These are phyloP conservation scores for Entomobrya multifasciata DNA, from an alignment of 2,888 invertebrate genomes.

Conservation along the genomic window DNA sequence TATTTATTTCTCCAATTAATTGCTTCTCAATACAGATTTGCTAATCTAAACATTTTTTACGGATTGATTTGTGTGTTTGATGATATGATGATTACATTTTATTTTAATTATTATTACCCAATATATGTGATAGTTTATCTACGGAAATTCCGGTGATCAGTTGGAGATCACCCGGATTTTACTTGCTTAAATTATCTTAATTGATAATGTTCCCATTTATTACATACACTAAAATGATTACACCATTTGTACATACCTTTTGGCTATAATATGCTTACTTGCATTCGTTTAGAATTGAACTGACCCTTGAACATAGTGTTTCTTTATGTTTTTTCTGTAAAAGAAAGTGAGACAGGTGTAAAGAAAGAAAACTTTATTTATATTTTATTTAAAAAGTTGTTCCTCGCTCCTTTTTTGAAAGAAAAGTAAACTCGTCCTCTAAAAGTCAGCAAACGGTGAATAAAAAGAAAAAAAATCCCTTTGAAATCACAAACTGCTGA, in stretches of 20 bases:
- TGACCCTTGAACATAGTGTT: too few species aligned
- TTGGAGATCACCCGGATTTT: not conserved
- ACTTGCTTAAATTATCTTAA: slow-evolving; percentile 32
- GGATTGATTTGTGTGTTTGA: not conserved
- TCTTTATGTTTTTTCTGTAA: slow-evolving; percentile 1
- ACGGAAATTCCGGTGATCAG: not conserved
- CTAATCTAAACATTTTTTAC: not conserved
- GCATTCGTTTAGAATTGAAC: too few species aligned
- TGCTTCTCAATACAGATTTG: too few species aligned
- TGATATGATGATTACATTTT: not conserved
- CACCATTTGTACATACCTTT: too few species aligned
- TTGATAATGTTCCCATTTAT: not conserved
- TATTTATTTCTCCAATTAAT: too few species aligned
- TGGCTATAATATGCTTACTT: too few species aligned
- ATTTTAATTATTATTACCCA: not conserved
- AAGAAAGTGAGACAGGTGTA: slow-evolving; percentile 39
- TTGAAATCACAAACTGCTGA: slow-evolving; percentile 47
- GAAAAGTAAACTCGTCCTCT: slow-evolving; percentile 5
- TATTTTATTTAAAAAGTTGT: slow-evolving; percentile 44
- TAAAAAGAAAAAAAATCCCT: slow-evolving; percentile 33
- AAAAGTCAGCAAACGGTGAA: not conserved
- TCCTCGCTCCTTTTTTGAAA: slow-evolving; percentile 19
- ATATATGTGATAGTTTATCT: not conserved
- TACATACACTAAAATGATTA: too few species aligned
- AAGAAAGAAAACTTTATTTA: slow-evolving; percentile 34